Evolutionary conservation across 2,797 vertebrate genomes (phyloP), one percentile per base, ranked within the genome.

Genomic region (Buphagus erythrorhynchus): DNA sequence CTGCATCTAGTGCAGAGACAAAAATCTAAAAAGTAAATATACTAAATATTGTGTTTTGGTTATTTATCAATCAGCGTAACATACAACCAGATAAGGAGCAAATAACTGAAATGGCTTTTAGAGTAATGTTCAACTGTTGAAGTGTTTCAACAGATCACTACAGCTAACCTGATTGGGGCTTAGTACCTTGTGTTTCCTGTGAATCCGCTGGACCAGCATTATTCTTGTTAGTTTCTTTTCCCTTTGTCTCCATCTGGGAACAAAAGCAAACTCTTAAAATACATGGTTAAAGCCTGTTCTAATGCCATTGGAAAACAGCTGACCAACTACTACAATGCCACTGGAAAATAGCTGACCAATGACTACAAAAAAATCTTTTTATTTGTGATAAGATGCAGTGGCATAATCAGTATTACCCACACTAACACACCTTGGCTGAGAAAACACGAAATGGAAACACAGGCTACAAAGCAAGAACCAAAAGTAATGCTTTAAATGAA

Each of bases 161-260:
- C 33, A 76, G 97, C 96, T 55, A 63, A 98, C 97, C 98, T 92
- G 97, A 91, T 97, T 96, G 98, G 22, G 96, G 75, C 66, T 97
- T 97, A 74, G 96, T 97, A 93, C 93, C 97, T 88, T 97, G 97
- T 12, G 83, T 96, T 38, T 98, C 97, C 91, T 97, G 96, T 33
- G 97, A 95, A 96, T 95, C 94, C 2, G 55, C 93, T 15, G 98
- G 88, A 88, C 86, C 91, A 81, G 89, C 86, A 42, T 90, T 97
- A 63, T 68, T 97, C 95, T 98, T 98, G 31, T 94, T 95, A 62
- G 97, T 90, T 96, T 98, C 98, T 93, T 98, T 97, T 95, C 93
- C 98, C 97, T 98, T 98, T 86, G 97, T 94, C 81, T 98, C 98
- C 26, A 89, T 79, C 98, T 98, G 71, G 54, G 92, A 97, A 76